Base-by-base conservation (phyloP, 2,797 vertebrate species). In the Eulemur albifrons region DNA sequence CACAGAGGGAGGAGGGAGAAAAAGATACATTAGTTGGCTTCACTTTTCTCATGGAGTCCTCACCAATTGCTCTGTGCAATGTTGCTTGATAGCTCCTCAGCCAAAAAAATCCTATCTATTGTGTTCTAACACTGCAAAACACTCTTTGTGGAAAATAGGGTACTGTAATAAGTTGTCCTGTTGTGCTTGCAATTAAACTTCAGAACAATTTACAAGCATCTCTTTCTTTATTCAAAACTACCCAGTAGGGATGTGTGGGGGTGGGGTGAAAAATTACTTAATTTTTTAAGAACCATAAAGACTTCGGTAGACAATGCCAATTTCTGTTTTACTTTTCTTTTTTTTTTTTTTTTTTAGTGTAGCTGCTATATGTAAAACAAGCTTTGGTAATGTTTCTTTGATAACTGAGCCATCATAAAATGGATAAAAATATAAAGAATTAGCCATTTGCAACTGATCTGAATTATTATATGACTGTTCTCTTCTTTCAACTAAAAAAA, bases 221-320 rank as follows among this genome's bases (percentile, higher is more conserved):
- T 98, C 86, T 88, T 82, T 80, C 87, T 98, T 35, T 27, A 6
- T 93, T 97, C 25, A 95, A 97, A 98, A 97, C 27, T 48, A 96
- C 50, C 35, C 30, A 5, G 15, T 54, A 57, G 4, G 9, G 43
- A 23, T 32, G n/a, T 10, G 1, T 15, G 9, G 10, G 7, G 7
- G 48, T 15, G 21, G 30, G 13, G 1, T 15, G 25, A 5, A 18
- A 70, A 75, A 72, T 77, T 84, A 92, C 65, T 57, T 94, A 38
- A 91, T 83, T 93, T 86, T 82, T 96, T 50, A 94, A 93, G 75
- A 96, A 87, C 50, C 21, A 83, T 57, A 86, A 69, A 10, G 38
- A 12, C 84, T 90, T 92, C 95, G 94, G 96, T 95, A 97, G 72
- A 96, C 73, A 27, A 81, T 69, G 8, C 65, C 25, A 76, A 75